Conservation (phyloP, 1,140 invertebrate genomes). For the Drosophila ohnishii region DNA sequence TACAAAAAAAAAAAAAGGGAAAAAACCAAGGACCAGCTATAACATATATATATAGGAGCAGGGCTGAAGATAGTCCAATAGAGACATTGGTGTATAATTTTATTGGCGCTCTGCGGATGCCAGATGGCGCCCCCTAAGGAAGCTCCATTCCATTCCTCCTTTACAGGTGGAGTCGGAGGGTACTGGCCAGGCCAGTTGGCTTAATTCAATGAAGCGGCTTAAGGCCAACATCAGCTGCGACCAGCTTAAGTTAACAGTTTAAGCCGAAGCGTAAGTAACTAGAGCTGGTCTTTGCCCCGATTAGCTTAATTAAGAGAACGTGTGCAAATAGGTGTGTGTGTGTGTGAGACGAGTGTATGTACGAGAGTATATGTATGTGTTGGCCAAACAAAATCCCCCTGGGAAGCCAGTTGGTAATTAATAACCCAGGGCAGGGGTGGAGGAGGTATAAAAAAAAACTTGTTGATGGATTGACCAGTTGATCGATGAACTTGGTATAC, state of each 20-base stretch:
- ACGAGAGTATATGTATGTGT: neutral
- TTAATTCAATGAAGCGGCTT: conserved; percentile 74
- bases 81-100: conserved; percentile 76
- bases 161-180: conserved; percentile 45
- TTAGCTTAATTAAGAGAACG: conserved; percentile 51
- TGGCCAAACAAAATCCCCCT: conserved; percentile 38
- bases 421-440: neutral
- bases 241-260: conserved; percentile 52
- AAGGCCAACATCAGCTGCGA: conserved; percentile 44
- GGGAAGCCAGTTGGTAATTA: conserved; percentile 22
- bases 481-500: conserved; percentile 35
- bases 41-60: conserved; percentile 4
- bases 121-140: conserved; percentile 44
- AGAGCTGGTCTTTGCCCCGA: conserved; percentile 32
- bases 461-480: conserved; percentile 42
- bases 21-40: conserved; percentile 13
- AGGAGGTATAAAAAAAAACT: neutral
- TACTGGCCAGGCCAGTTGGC: conserved; percentile 38
- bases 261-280: conserved; percentile 39
- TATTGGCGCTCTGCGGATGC: conserved; percentile 70
- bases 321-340: neutral
- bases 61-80: conserved; percentile 49
- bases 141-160: conserved; percentile 1
- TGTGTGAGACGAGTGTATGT: neutral
- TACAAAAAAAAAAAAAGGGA: conserved; percentile 10